Conservation (phyloP, 1,140 invertebrate species). For the Venustaconcha ellipsiformis region DNA sequence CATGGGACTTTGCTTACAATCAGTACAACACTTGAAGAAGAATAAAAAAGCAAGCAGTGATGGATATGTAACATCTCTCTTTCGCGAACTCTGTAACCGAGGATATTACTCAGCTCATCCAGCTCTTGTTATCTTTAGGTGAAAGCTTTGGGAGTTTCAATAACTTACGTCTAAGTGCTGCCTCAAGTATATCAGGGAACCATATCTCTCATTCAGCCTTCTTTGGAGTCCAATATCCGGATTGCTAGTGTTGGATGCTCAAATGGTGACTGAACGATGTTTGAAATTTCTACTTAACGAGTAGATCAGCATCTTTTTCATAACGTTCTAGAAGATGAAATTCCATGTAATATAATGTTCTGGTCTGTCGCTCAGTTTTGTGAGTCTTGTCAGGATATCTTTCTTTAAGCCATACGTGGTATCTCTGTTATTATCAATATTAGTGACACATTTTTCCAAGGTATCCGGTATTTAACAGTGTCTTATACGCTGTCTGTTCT, state of each 20-base stretch:
- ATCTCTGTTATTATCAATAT: neutral
- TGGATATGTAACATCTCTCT: neutral
- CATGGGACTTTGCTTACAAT: conserved; percentile 7
- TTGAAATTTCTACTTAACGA: conserved; percentile 12
- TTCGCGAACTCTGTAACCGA: neutral
- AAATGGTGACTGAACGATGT: conserved; percentile 8
- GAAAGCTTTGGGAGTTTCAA: conserved; percentile 13
- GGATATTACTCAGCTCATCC: conserved; percentile 19
- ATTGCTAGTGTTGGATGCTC: neutral
- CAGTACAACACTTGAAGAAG: neutral
- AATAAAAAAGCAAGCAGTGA: neutral
- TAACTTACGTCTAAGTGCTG: conserved; percentile 9
- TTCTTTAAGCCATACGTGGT: neutral
- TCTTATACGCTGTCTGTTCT: neutral
- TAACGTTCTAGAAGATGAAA: conserved; percentile 19
- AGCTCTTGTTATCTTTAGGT: conserved; percentile 19
- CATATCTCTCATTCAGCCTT: conserved; percentile 19
- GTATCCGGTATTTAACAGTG: neutral
- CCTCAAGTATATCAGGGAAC: conserved; percentile 20
- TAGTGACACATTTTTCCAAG: neutral
- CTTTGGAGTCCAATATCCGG: neutral
- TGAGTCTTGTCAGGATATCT: conserved; percentile 10
- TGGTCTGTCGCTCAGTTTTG: conserved; percentile 22
- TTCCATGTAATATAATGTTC: conserved; percentile 28
- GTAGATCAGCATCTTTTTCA: conserved; percentile 30